Evolutionary conservation across 2,113 vertebrate species (phyloP), one percentile per base, ranked within the genome.

Genomic region (Alces alces): DNA sequence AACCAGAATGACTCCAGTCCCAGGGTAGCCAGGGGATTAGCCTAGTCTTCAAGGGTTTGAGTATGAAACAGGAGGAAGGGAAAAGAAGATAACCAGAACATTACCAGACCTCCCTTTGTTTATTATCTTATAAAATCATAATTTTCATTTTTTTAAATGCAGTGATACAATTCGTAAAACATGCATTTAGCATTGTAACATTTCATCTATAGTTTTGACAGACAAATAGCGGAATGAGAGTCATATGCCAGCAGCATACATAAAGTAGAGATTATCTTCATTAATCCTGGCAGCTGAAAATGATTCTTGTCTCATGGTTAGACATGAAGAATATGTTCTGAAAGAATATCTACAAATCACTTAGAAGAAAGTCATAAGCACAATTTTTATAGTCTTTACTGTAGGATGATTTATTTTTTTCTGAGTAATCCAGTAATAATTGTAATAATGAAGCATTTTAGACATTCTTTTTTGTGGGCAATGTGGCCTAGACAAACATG

Each of bases 71-170:
- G 36, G 15, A 66, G 21, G 28, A 82, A 78, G 61, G n/a, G 12
- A 84, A 92, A 76, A 30, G 76, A 97, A 92, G 92, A 95, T 82
- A 92, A 70, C 39, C 87, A 95, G 94, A 97, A n/a, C 47, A 58
- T 27, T 36, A 14, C 58, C 73, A 97, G 86, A 52, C 3, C 14
- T 61, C 66, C 78, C 19, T 88, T 95, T 96, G 89, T 93, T 91
- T 96, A 87, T 96, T 92, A 61, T 95, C 91, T 61, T 97, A 33
- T 28, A 92, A 94, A 79, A 89, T 58, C 27, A 16, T 60, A 86
- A 91, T 76, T 86, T 86, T 57, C 28, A 80, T 33, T 54, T 93
- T 88, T 88, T 89, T 30, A 21, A 86, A 39, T 86, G 27, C 10
- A 95, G 11, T 55, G 55, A 70, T 66, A 14, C 13, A 92, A 60